Evolutionary conservation across 2,888 invertebrate genomes (phyloP).

Genomic region (Ypsolopha sequella): DNA sequence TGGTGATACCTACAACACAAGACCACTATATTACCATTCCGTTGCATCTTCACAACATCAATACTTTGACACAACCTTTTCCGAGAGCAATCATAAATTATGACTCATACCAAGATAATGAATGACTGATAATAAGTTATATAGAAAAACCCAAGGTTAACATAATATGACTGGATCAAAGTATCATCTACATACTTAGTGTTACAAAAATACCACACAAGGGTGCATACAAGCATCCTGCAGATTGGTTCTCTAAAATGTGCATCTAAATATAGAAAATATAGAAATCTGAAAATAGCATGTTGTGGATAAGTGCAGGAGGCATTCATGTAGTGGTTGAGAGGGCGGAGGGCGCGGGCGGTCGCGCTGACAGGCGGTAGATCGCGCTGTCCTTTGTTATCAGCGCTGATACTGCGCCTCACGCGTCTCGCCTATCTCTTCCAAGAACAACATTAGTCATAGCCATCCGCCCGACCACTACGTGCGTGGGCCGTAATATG

Average conservation of each 20-base stretch:
- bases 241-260: constrained; percentile 50
- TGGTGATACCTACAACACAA: constrained; percentile 76
- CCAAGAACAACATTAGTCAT: constrained; percentile 70
- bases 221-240: constrained; percentile 43
- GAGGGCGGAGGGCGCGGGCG: constrained; percentile 15
- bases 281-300: constrained; percentile 62
- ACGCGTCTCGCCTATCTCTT: constrained; percentile 60
- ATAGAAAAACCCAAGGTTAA: constrained; percentile 7
- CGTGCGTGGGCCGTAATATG: constrained; percentile 71
- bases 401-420: constrained; percentile 45
- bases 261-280: constrained; percentile 62
- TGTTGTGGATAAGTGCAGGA: constrained; percentile 20
- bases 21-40: constrained; percentile 8
- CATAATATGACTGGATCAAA: background rate
- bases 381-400: constrained; percentile 61
- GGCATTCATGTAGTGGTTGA: constrained; percentile 25
- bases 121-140: constrained; percentile 38
- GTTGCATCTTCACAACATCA: constrained; percentile 25
- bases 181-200: background rate
- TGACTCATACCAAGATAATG: constrained; percentile 47
- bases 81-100: constrained; percentile 54
- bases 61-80: constrained; percentile 33
- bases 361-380: constrained; percentile 17
- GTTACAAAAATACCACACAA: constrained; percentile 22
- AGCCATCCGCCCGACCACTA: constrained; percentile 64